Base-by-base conservation (phyloP, 2,888 invertebrate genomes). In the Drosophila paranaensis region DNA sequence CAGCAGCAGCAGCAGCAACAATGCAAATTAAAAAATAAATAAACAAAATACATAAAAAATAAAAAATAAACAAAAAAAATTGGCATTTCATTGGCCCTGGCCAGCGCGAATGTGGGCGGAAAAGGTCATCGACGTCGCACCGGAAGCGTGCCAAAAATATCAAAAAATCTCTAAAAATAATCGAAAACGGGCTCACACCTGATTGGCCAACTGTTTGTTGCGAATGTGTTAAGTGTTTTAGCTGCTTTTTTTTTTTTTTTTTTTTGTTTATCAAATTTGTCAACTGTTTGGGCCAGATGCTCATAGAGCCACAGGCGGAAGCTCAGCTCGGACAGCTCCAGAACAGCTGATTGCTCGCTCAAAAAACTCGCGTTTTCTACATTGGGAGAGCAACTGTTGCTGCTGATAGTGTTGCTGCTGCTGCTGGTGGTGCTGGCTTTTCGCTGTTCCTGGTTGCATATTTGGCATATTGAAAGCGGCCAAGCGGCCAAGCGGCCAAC, bases 371-470 rank as follows among this genome's bases (percentile, higher is more conserved):
- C 71, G 62, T 74, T 74, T 74, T 74, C 61, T 57, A 65, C n/a
- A 60, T 20, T 60, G 33, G 13, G 53, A 62, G 51, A 71, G 71
- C 20, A 20, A 20, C 60, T 53, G 35, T 8, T 30, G 54, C 10
- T 37, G 66, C 20, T 35, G 61, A 16, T 51, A 45, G 6, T 46
- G 43, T 4, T 42, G 27, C 4, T 57, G 55, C 40, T 58, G 54
- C 6, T 42, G 43, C 4, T 60, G 50, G 16, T 35, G 69, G 2
- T 25, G 39, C 9, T 43, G 58, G 1, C 33, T 56, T 45, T 51
- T 55, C 40, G 66, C 57, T 67, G 86, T 90, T 90, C 87, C 90
- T 90, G 88, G 86, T 90, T 90, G 90, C 90, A 90, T 90, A 90
- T 88, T 89, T 87, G 90, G 84, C 82, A 82, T 86, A 88, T 85